Evolutionary conservation across 2,113 vertebrate species (phyloP), one percentile per base, ranked within the genome.

Genomic region (Connochaetes taurinus): DNA sequence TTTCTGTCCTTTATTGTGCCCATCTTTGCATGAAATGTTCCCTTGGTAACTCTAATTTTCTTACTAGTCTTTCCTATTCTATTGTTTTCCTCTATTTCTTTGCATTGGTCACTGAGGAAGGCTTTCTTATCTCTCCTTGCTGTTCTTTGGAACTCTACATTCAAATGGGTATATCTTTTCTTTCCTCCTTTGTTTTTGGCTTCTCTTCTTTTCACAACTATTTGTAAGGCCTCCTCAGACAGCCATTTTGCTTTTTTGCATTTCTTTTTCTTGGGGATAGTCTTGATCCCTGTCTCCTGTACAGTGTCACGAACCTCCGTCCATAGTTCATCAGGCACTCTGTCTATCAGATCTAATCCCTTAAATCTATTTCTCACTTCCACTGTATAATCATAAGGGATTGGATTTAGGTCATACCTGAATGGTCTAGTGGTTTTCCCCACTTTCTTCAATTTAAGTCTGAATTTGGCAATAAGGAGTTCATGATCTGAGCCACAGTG

Each of bases 261-360:
- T 60, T 60, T 60, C 12, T 60, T 29, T 60, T 60, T 29, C 29
- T 31, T n/a, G 62, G 62, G 31, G 62, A 64, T 64, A 3, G 31
- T 33, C 15, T 64, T 64, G 31, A n/a, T n/a, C 62, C 31, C 15
- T 64, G 31, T n/a, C 31, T 64, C 6, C 7, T 64, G 62, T 64
- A 64, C 31, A n/a, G 15, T 64, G 14, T 64, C 62, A n/a, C 0
- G 0, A 64, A n/a, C 62, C 62, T 64, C 62, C 0, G 0, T 64
- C 3, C 15, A 64, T 19, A 67, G 62, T 67, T n/a, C 33, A n/a
- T n/a, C 16, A 67, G 62, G 33, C 31, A n/a, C 62, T 64, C 33
- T 64, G 0, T 64, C 60, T 64, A 17, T n/a, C 62, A 19, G 62
- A 67, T 67, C 33, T 64, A 19, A 2, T 19, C 62, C 15, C 16